These are phyloP conservation scores for Stylophora pistillata DNA, from an alignment of 64 coral and sea anemone species.

Conservation along the genomic window DNA sequence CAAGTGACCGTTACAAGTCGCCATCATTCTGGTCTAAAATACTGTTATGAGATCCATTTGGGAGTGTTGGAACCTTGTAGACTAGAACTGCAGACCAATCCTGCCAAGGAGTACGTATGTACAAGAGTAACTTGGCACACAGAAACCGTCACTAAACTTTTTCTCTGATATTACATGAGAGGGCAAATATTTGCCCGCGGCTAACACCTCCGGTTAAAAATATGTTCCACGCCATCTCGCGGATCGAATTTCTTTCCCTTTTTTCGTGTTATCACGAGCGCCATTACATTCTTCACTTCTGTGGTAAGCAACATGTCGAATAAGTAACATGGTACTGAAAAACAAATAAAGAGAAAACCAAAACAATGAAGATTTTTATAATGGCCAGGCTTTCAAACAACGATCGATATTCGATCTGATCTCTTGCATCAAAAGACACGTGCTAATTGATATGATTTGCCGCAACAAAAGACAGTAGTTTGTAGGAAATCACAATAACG, in stretches of 20 bases:
- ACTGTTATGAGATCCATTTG: too few species aligned
- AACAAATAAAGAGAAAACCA: not conserved
- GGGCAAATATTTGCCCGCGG: not conserved
- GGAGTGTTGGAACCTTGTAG: too few species aligned
- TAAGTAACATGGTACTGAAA: not conserved
- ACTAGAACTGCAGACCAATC: too few species aligned
- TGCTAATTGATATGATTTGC: conserved; percentile 39
- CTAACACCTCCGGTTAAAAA: not conserved
- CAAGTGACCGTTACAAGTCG: too few species aligned
- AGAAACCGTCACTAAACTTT: not conserved
- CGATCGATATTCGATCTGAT: not conserved
- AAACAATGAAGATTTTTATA: not conserved
- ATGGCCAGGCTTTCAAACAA: not conserved
- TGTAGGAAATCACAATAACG: not conserved
- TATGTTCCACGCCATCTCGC: not conserved
- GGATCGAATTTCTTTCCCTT: not conserved
- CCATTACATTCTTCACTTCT: not conserved
- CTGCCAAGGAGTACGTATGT: too few species aligned
- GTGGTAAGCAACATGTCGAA: not conserved
- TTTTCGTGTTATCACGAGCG: too few species aligned
- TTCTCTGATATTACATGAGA: not conserved
- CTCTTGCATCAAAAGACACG: not conserved
- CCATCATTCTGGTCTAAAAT: too few species aligned
- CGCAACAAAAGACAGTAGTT: conserved; percentile 13
- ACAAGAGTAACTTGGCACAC: not conserved